Base-by-base conservation (phyloP, 2,797 vertebrate species). In the Brotula barbata region DNA sequence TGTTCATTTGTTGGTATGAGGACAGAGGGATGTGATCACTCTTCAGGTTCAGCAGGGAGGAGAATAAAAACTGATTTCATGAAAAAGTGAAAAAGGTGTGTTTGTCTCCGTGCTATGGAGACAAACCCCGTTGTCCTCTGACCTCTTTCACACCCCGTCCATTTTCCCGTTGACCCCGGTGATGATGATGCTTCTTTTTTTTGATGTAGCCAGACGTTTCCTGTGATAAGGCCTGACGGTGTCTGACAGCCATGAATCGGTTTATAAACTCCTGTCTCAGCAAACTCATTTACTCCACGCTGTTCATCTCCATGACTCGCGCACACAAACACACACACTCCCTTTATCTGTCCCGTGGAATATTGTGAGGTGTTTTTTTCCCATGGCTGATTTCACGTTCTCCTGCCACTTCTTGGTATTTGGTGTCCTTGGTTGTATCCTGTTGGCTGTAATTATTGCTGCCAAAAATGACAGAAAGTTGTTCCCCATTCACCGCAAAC, bases 201-300 rank as follows among this genome's bases (percentile, higher is more conserved):
- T 66, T 78, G 71, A 78, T 77, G 73, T 46, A 57, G 46, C 73
- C 79, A 83, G 82, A 81, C 69, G 62, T 84, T 86, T 86, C 82
- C 80, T 86, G 64, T 73, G 82, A 88, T 85, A 70, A 82, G 74
- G 59, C 59, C 59, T 69, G 73, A 81, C 43, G 31, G 31, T 43
- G 17, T 75, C 61, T 77, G 85, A 86, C 83, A 78, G 60, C 75
- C 68, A 55, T 62, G 75, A 70, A 76, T 74, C 49, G 58, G 49
- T 58, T 66, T 70, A 79, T 73, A 80, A 84, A 85, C 77, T 63
- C 68, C 50, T 40, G 59, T 75, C 80, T 84, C 79, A 66, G 77
- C 81, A 80, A 83, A 82, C 78, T 64, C 56, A 60, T 83, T 76
- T 62, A 68, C 54, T 69, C 60, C 71, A 51, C 17, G 64, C 59